phyloP scores from a whole-genome alignment of 1,140 invertebrate genomes.

The Trypoxylus dichotomus region DNA sequence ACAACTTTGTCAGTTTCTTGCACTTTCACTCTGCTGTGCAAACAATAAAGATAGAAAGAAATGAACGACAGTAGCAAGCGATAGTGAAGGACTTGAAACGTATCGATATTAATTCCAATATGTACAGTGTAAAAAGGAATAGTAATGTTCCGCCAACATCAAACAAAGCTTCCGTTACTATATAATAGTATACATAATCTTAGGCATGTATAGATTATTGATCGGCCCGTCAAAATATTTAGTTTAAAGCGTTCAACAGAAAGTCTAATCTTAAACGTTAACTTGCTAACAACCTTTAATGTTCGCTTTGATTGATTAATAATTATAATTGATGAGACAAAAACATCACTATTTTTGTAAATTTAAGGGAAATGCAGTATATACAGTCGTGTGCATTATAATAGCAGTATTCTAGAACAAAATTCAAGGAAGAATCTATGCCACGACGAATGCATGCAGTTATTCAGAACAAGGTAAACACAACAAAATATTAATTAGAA shows the following conservation, averaged over 20 bases:
- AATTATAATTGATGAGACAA: not conserved
- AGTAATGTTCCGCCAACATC: not conserved
- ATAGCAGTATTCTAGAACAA: too few relatives aligned
- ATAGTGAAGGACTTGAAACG: not conserved
- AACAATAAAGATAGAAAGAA: slow-evolving; percentile 27
- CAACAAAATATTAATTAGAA: too few relatives aligned
- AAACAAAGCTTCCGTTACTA: not conserved
- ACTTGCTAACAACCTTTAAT: not conserved
- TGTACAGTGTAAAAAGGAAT: not conserved
- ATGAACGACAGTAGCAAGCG: slow-evolving; percentile 13
- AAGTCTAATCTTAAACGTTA: not conserved
- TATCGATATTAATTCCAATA: not conserved
- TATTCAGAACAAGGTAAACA: too few relatives aligned
- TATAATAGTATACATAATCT: not conserved
- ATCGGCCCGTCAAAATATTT: not conserved
- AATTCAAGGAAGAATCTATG: too few relatives aligned
- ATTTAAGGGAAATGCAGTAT: not conserved
- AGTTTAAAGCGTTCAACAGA: not conserved
- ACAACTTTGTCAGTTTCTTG: slow-evolving; percentile 39
- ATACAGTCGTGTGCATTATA: too few relatives aligned
- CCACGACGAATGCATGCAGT: too few relatives aligned
- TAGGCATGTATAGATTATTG: not conserved
- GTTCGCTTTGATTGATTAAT: not conserved
- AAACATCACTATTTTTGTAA: not conserved
- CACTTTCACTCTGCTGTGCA: slow-evolving; percentile 38